phyloP scores from a whole-genome alignment of 1,140 invertebrate species.

The Hycleus cichorii region DNA sequence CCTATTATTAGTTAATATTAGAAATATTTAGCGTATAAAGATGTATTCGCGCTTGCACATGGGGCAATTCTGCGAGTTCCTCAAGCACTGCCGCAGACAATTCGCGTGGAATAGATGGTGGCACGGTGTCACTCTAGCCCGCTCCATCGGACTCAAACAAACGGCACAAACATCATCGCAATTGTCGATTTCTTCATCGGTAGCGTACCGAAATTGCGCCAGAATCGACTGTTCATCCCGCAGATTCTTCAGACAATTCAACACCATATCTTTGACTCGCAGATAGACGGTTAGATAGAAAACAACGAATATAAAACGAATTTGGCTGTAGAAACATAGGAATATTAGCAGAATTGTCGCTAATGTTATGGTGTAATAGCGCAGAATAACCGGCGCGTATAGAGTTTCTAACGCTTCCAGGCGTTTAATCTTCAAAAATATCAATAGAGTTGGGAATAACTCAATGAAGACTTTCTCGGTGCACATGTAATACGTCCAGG shows the following conservation, averaged over 20 bases:
- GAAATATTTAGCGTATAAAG: conserved; percentile 31
- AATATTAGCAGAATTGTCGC: conserved; percentile 48
- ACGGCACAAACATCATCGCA: conserved; percentile 71
- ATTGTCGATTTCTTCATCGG: conserved; percentile 53
- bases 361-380: conserved; percentile 47
- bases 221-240: conserved; percentile 52
- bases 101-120: conserved; percentile 70
- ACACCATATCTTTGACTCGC: conserved; percentile 53
- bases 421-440: conserved; percentile 50
- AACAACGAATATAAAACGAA: conserved; percentile 50
- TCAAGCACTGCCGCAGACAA: conserved; percentile 62
- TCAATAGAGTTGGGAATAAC: conserved; percentile 50
- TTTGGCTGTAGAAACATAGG: conserved; percentile 48
- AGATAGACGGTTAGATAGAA: conserved; percentile 62
- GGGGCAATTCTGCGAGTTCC: conserved; percentile 60
- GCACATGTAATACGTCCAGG: conserved; percentile 62
- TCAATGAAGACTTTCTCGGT: conserved; percentile 66
- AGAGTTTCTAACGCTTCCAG: conserved; percentile 60
- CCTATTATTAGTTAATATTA: no score
- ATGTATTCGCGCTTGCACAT: conserved; percentile 58
- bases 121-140: conserved; percentile 64
- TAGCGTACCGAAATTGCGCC: conserved; percentile 57
- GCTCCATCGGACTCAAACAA: conserved; percentile 60
- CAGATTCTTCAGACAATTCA: conserved; percentile 48
- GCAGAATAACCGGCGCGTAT: conserved; percentile 57